Base-by-base conservation (phyloP, 2,113 vertebrate species). In the Atherinomorus stipes region DNA sequence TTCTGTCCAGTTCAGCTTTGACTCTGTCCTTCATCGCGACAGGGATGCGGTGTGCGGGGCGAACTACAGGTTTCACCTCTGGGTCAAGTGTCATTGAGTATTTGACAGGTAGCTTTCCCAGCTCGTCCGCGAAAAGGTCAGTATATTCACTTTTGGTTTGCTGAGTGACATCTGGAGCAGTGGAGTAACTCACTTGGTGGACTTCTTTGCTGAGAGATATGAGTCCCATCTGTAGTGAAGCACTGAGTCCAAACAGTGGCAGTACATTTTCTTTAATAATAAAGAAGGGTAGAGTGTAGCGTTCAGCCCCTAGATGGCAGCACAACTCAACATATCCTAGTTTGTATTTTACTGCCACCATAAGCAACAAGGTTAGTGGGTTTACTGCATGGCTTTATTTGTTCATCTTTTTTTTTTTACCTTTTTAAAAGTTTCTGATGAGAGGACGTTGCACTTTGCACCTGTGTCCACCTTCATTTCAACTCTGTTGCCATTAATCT, bases 21-120 rank as follows among this genome's bases (percentile, higher is more conserved):
- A 42, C 11, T 13, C 12, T 12, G 11, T 42, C 11, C 13, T 42
- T 11, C 38, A 42, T 15, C 2, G 38, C 38, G 1, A 42, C 10
- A 1, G 38, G 38, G 5, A 74, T 70, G 56, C 37, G 21, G 26
- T 64, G 59, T 0, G 78, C 65, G 11, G 78, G 71, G 0, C 18
- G 19, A 15, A 74, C 42, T 0, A 59, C 34, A 11, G 52, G 65
- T 23, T 4, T 6, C 4, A 58, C 6, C 0, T 6, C 7, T 0
- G 67, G 63, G 7, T 76, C 31, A 0, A 71, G 0, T 1, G 22
- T 76, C 78, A 42, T 42, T 13, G 38, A 15, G 12, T 42, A 42
- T 15, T 11, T 42, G 38, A 42, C 13, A 2, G 38, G 38, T 3
- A 13, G 12, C 4, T 42, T 42, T 42, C 38, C 38, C 3, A 42